A percentile compares a stretch with the other conserved stretches of the same genome.
phyloP scores from a whole-genome alignment of 2,797 vertebrate species.

The Thaleichthys pacificus region DNA sequence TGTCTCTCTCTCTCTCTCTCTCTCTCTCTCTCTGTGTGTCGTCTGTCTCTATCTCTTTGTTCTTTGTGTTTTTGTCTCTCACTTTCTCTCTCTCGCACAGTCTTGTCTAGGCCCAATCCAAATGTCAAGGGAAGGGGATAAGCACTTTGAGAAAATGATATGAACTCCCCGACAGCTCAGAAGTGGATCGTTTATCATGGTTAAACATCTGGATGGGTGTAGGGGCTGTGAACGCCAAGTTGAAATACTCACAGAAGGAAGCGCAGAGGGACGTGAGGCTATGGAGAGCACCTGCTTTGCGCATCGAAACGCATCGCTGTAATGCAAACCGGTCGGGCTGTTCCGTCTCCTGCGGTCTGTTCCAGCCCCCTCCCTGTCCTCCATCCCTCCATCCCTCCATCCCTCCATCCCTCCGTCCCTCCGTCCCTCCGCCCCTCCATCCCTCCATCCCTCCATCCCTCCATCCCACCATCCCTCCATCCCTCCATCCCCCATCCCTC shows the following conservation, averaged over 20 bases:
- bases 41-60: conserved; percentile 13
- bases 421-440: background rate
- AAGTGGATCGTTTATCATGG: conserved; percentile 64
- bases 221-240: background rate
- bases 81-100: conserved; percentile 16
- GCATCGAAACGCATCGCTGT: no score
- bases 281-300: no score
- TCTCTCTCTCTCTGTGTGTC: background rate
- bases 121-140: conserved; percentile 41
- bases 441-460: background rate
- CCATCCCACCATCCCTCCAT: background rate
- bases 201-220: conserved; percentile 33
- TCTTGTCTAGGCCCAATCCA: conserved; percentile 48
- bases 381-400: background rate
- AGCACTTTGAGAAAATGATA: conserved; percentile 54
- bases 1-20: conserved; percentile 22
- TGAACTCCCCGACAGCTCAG: conserved; percentile 56
- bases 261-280: no score
- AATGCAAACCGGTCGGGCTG: no score
- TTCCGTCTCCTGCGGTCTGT: no score
- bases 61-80: background rate
- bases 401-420: background rate
- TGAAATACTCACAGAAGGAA: no score
- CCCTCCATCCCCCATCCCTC: background rate
- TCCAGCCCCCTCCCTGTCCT: background rate